These are phyloP conservation scores for Bradypodion pumilum DNA, from an alignment of 2,797 vertebrate genomes.

Conservation along the genomic window DNA sequence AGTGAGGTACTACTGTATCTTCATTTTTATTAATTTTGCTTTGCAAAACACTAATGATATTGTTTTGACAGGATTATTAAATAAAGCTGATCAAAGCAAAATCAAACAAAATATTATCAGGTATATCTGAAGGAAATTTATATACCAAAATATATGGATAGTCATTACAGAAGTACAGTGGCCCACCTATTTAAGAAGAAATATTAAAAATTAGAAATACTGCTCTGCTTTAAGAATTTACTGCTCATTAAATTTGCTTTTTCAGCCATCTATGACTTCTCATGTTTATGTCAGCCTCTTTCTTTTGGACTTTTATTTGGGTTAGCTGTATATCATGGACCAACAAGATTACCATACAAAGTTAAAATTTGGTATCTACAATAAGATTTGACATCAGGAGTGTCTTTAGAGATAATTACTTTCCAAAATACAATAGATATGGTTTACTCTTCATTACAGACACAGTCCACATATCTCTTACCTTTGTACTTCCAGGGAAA, in stretches of 20 bases:
- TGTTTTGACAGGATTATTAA: background rate
- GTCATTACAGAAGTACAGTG: background rate
- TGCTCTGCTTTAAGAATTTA: background rate
- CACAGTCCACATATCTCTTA: background rate
- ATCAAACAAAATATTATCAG: no score
- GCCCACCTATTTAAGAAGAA: background rate
- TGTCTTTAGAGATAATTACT: background rate
- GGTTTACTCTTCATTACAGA: background rate
- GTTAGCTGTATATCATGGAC: background rate
- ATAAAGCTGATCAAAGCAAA: no score
- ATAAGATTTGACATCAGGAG: background rate
- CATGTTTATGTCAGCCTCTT: no score
- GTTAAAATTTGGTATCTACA: background rate
- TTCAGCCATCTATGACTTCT: no score
- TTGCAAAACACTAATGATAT: no score
- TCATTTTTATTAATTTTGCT: conserved; percentile 5
- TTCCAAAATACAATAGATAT: background rate
- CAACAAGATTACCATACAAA: background rate
- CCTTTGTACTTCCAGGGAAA: background rate
- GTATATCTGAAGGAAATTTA: no score
- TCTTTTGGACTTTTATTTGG: background rate
- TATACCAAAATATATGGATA: no score
- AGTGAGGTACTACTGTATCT: no score
- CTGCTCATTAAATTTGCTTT: background rate
- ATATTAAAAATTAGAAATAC: background rate